phyloP scores from a whole-genome alignment of 2,888 invertebrate genomes.

The Drosophila infuscata region DNA sequence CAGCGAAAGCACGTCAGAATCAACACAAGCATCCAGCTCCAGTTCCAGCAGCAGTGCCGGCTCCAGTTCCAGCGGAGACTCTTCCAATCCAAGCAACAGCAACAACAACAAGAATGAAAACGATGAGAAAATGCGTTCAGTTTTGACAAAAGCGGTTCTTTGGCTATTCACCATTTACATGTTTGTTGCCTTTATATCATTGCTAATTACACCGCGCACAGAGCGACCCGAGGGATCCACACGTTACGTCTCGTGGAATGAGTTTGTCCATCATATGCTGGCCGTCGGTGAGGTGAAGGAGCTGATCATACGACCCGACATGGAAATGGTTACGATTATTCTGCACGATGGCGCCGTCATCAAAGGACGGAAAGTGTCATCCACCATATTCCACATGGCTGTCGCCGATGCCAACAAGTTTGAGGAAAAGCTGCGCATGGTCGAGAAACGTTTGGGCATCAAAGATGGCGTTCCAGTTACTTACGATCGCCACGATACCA shows the following conservation, averaged over 20 bases:
- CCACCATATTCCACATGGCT: constrained; percentile 92
- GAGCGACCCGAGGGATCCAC: constrained; percentile 88
- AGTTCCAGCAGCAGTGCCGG: constrained; percentile 12
- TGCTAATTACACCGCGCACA: constrained; percentile 89
- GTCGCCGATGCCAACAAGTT: constrained; percentile 93
- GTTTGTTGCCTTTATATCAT: constrained; percentile 90
- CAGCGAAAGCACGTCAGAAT: constrained; percentile 7
- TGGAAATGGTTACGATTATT: constrained; percentile 93
- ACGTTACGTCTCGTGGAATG: constrained; percentile 97
- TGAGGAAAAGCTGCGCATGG: constrained; percentile 95
- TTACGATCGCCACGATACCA: constrained; percentile 92
- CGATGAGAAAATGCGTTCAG: constrained; percentile 89
- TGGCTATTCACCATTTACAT: constrained; percentile 92
- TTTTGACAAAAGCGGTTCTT: constrained; percentile 91
- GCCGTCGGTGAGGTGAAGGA: constrained; percentile 97
- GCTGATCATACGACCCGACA: constrained; percentile 93
- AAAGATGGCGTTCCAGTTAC: constrained; percentile 92
- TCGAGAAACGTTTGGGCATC: constrained; percentile 93
- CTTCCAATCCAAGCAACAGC: constrained; percentile 32
- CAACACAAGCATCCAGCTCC: constrained; percentile 14
- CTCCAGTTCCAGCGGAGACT: constrained; percentile 34
- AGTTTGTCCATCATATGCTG: constrained; percentile 97
- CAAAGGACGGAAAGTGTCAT: constrained; percentile 89
- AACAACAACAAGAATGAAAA: constrained; percentile 87
- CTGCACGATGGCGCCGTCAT: constrained; percentile 94